Base-by-base conservation (phyloP, 2,797 vertebrate species). In the Arnoldichthys spilopterus region DNA sequence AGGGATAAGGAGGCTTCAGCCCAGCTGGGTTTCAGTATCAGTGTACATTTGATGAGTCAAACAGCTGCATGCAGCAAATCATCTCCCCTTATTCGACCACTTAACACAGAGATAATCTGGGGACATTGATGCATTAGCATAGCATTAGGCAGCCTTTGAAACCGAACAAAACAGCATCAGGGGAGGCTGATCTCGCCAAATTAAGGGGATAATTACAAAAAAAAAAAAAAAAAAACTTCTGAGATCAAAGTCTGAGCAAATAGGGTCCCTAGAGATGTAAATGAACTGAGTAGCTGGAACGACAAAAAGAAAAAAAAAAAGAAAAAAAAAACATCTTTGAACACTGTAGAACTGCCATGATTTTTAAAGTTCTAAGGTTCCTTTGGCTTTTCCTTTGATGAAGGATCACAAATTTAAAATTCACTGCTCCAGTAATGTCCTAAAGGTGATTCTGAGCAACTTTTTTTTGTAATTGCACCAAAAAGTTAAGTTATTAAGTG, bases 241-340 rank as follows among this genome's bases (percentile, higher is more conserved):
- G 74, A 77, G 69, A 81, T 84, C 78, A 84, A 84, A 83, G 83
- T 69, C 54, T 51, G 47, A 53, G 76, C 51, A 69, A 82, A 59
- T 56, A 45, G 26, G 47, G 18, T 80, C 82, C 72, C 73, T 47
- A 30, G 82, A 69, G 77, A 80, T 51, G 63, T 51, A 80, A 82
- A 76, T 77, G 70, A 72, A 77, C 69, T 69, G 58, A 83, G 73
- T 26, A 30, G 51, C 56, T 63, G 59, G 54, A 72, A 76, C 49
- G 30, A 69, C 72, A 61, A 67, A 78, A 61, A 51, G 69, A 72
- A 9, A 45, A 20, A 20, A 49, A 20, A 49, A 67, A 78, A 58
- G 40, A 76, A 73, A 72, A 9, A 45, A 20, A 20, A 49, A 20
- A 49, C 1, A 47, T 51, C 43, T 51, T 30, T 51, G 68, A 76